A percentile compares a stretch with the other conserved stretches of the same genome.
Evolutionary conservation across 2,888 invertebrate species (phyloP).

Genomic region (Stratiomys singularior): DNA sequence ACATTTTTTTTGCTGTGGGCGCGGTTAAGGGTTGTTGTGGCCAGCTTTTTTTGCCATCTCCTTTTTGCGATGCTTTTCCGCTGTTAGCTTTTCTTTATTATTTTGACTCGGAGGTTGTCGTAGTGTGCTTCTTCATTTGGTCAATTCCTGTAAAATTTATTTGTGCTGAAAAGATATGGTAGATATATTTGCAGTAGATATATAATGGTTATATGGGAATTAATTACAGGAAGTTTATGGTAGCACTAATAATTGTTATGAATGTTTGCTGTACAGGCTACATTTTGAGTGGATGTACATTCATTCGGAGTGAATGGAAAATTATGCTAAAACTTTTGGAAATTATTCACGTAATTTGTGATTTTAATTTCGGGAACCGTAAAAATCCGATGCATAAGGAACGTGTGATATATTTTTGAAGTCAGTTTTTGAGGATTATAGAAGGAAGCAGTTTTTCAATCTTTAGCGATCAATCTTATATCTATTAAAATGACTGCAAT

Average conservation of each 20-base stretch:
- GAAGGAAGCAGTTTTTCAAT: too few relatives aligned
- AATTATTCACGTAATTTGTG: too few relatives aligned
- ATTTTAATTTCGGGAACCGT: too few relatives aligned
- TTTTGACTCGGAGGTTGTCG: not conserved
- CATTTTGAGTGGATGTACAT: not conserved
- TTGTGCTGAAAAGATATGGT: not conserved
- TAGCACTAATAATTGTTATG: not conserved
- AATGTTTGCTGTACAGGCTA: not conserved
- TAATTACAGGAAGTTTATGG: conserved; percentile 2
- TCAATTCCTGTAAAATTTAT: conserved; percentile 12
- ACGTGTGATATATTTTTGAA: too few relatives aligned
- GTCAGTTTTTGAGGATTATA: too few relatives aligned
- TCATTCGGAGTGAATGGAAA: not conserved
- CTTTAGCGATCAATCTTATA: too few relatives aligned
- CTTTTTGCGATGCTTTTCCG: not conserved
- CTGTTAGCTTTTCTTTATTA: conserved; percentile 12
- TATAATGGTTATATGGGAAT: conserved; percentile 2
- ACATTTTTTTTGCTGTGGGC: conserved; percentile 1
- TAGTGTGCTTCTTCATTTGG: not conserved
- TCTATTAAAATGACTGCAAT: too few relatives aligned
- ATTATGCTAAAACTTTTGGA: not conserved
- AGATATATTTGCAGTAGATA: not conserved
- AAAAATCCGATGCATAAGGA: too few relatives aligned
- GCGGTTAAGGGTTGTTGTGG: conserved; percentile 8
- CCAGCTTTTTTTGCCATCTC: not conserved